Evolutionary conservation across 2,797 vertebrate genomes (phyloP).

Genomic region (Anisognathus igniventris): DNA sequence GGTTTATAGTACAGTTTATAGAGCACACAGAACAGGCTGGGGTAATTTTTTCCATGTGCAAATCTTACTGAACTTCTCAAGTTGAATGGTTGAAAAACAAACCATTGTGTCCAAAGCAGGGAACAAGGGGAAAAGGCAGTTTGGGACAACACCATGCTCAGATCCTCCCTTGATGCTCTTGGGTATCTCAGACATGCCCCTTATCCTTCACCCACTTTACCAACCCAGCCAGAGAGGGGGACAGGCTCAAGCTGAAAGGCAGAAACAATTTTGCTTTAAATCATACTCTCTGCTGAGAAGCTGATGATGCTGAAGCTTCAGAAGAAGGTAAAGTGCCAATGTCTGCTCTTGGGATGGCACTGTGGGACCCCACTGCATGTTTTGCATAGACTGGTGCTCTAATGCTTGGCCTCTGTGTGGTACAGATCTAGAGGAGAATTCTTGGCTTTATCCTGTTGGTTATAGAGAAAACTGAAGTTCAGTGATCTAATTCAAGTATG

Average conservation of each 20-base stretch:
- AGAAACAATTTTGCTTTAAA: not conserved
- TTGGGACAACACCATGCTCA: not conserved
- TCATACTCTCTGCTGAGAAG: not conserved
- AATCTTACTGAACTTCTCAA: not conserved
- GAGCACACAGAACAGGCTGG: not conserved
- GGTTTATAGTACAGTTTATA: not conserved
- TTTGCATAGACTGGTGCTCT: not conserved
- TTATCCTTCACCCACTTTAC: not conserved
- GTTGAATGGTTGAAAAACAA: not conserved
- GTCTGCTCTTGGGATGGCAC: not conserved
- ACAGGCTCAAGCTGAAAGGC: not conserved
- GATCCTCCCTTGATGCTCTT: not conserved
- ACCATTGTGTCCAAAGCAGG: not conserved
- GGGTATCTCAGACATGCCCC: not conserved
- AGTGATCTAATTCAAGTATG: not conserved
- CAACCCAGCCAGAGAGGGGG: not conserved
- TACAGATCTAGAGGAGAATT: not conserved
- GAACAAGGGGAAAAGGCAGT: not conserved
- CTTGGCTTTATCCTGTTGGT: not conserved
- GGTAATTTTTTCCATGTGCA: not conserved
- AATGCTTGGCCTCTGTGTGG: not conserved
- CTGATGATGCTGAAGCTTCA: not conserved
- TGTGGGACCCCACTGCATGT: not conserved
- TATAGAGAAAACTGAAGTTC: not conserved
- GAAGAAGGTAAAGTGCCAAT: not conserved